Evolutionary conservation across 2,113 vertebrate genomes (phyloP).

Genomic region (Oreocharis arfaki): DNA sequence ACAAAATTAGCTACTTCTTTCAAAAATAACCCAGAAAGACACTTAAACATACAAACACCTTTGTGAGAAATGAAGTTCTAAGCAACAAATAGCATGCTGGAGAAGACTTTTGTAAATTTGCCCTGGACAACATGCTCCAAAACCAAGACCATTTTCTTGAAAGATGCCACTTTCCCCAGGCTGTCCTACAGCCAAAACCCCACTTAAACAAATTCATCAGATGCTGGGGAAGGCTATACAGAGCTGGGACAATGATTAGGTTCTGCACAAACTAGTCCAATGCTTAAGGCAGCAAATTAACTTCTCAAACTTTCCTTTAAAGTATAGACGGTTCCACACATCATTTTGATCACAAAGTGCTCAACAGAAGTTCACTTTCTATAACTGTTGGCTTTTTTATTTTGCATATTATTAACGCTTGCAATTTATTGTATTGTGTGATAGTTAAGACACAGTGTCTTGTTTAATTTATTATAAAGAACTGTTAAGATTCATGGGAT

Average conservation of each 20-base stretch:
- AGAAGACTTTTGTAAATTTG: background rate
- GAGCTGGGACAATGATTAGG: background rate
- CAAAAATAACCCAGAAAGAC: background rate
- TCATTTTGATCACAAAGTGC: background rate
- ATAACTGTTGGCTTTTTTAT: background rate
- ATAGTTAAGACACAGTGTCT: background rate
- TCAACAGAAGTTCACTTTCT: background rate
- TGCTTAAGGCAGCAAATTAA: background rate
- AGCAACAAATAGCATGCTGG: background rate
- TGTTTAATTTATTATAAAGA: background rate
- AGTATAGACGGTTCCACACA: background rate
- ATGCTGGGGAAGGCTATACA: background rate
- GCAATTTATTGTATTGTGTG: background rate
- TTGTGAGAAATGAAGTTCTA: background rate
- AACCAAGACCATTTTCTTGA: background rate
- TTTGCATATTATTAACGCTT: background rate
- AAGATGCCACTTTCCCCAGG: background rate
- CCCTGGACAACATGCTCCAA: background rate
- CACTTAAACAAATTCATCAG: background rate
- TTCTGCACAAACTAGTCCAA: background rate
- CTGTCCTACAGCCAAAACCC: background rate
- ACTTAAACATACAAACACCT: background rate
- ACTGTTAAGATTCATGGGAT: background rate
- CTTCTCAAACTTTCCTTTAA: background rate
- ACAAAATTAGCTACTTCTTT: background rate